Percentiles rank a stretch among this genome's conserved stretches.
Evolutionary conservation across 1,140 invertebrate species (phyloP).

Genomic region (Vanessa atalanta): DNA sequence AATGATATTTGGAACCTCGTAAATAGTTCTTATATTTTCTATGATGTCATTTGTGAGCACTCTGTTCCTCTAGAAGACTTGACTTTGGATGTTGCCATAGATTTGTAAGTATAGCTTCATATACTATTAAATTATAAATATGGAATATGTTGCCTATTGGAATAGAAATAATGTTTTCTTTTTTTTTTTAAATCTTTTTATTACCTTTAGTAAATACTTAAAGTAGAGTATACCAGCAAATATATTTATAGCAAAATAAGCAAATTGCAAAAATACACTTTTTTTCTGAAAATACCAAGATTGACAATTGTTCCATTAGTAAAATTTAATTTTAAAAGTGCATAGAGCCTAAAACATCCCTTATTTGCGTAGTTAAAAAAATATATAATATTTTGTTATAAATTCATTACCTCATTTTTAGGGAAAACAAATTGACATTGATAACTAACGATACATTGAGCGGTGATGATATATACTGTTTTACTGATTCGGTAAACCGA

Average conservation of each 20-base stretch:
- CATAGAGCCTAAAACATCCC: not conserved
- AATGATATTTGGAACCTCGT: conserved; percentile 61
- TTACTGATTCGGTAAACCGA: conserved; percentile 63
- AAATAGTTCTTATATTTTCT: conserved; percentile 67
- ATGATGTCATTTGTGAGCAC: conserved; percentile 71
- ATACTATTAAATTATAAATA: too few relatives aligned
- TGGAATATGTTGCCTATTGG: too few relatives aligned
- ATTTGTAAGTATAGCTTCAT: conserved; percentile 49
- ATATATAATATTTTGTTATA: not conserved
- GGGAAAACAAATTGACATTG: conserved; percentile 58
- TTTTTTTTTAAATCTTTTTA: too few relatives aligned
- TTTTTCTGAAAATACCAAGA: not conserved
- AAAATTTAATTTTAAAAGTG: not conserved
- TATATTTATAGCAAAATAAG: too few relatives aligned
- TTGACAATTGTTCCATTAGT: conserved; percentile 19
- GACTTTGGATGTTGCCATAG: conserved; percentile 48
- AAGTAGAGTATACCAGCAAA: not conserved
- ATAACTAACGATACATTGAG: conserved; percentile 49
- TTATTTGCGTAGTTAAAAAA: too few relatives aligned
- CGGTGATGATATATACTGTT: conserved; percentile 61
- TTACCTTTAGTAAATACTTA: not conserved
- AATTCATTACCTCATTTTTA: conserved; percentile 22
- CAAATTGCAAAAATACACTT: too few relatives aligned
- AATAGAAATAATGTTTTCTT: not conserved
- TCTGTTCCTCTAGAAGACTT: conserved; percentile 50